These are phyloP conservation scores for Nasalis larvatus DNA, from an alignment of 2,113 vertebrate genomes.

Conservation along the genomic window DNA sequence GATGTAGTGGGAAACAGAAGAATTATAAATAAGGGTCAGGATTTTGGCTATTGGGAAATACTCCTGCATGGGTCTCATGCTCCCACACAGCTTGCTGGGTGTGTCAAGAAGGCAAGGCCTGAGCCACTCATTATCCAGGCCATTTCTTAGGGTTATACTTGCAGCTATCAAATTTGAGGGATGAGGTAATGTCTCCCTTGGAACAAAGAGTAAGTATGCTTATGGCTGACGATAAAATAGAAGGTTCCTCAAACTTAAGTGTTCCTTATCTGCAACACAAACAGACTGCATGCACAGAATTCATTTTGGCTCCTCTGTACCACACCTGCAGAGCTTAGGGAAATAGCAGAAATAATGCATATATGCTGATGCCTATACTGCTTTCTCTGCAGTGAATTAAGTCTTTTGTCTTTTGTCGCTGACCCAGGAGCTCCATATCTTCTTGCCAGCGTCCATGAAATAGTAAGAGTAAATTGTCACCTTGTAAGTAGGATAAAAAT, in stretches of 20 bases:
- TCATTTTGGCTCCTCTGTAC: not conserved
- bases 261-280: not conserved
- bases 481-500: slow-evolving; percentile 11
- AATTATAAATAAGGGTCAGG: not conserved
- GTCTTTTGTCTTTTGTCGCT: not conserved
- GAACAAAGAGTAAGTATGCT: not conserved
- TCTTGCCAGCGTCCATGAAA: not conserved
- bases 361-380: not conserved
- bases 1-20: not conserved
- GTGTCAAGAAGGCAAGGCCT: not conserved
- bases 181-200: not conserved
- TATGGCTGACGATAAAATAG: not conserved
- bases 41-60: not conserved
- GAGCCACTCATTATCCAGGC: not conserved
- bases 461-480: not conserved
- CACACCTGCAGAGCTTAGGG: not conserved
- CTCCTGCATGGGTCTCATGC: not conserved
- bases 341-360: not conserved
- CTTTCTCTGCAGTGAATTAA: not conserved
- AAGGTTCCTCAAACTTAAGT: not conserved
- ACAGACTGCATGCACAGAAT: not conserved
- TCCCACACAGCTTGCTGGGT: not conserved
- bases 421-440: not conserved
- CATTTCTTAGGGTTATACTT: not conserved
- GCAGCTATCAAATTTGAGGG: not conserved